phyloP scores from a whole-genome alignment of 2,797 vertebrate genomes.

The Myiothlypis chrysogaster region DNA sequence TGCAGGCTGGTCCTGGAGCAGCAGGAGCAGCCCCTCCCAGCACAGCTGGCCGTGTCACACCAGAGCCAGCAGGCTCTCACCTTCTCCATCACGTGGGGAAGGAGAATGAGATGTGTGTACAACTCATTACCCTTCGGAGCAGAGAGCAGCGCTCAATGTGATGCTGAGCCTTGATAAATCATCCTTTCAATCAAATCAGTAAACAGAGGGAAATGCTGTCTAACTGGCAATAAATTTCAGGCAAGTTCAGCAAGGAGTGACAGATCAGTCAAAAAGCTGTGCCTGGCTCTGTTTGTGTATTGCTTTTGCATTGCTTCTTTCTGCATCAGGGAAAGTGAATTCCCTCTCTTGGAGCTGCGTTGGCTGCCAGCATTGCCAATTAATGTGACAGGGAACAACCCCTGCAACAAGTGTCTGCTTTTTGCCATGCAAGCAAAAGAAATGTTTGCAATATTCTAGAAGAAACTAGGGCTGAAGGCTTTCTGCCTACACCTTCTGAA shows the following conservation, averaged over 20 bases:
- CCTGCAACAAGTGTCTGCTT: not conserved
- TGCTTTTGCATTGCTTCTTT: not conserved
- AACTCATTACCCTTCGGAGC: slow-evolving; percentile 22
- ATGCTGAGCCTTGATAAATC: slow-evolving; percentile 6
- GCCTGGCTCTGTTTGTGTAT: not conserved
- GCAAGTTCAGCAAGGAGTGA: slow-evolving; percentile 18
- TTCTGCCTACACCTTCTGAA: not conserved
- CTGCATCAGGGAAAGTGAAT: not conserved
- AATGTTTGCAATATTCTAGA: not conserved
- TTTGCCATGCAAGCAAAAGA: not conserved
- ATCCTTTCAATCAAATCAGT: slow-evolving; percentile 55
- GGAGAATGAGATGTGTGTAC: slow-evolving; percentile 24
- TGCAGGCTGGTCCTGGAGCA: not conserved
- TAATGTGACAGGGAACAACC: not conserved
- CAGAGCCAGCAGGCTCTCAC: not conserved
- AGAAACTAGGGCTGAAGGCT: not conserved
- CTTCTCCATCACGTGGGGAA: not conserved
- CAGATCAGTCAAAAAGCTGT: not conserved
- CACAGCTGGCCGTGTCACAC: not conserved
- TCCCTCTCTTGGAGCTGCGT: not conserved
- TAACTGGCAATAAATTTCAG: slow-evolving; percentile 49
- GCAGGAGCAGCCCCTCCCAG: not conserved
- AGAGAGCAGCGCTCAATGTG: not conserved
- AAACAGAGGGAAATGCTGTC: slow-evolving; percentile 14
- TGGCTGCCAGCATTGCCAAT: not conserved